Evolutionary conservation across 2,888 invertebrate species (phyloP).

Genomic region (Chorisops tibialis): DNA sequence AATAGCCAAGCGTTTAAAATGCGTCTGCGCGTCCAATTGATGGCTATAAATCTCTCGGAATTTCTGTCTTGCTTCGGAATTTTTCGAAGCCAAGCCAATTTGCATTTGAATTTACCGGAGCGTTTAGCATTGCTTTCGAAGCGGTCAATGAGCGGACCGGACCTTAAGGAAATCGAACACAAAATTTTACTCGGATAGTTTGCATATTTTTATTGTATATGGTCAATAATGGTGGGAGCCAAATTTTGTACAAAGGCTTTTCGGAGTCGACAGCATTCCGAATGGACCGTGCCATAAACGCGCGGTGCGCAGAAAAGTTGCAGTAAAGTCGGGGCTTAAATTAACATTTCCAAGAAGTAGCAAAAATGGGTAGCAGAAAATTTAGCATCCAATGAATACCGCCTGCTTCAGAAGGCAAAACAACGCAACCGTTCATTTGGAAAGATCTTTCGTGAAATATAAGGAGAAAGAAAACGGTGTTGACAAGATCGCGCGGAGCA

Average conservation of each 20-base stretch:
- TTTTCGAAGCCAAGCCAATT: conserved; percentile 15
- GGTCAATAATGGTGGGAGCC: too few species aligned
- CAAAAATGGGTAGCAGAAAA: conserved; percentile 35
- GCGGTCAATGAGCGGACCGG: conserved; percentile 17
- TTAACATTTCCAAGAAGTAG: conserved; percentile 36
- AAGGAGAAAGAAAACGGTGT: conserved; percentile 7
- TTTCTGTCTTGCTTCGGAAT: conserved; percentile 18
- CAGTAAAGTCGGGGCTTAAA: conserved; percentile 16
- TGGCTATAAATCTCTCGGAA: conserved; percentile 20
- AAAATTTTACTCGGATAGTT: too few species aligned
- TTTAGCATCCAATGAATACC: conserved; percentile 26
- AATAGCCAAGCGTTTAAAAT: conserved; percentile 15
- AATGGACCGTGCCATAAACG: too few species aligned
- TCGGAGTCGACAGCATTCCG: too few species aligned
- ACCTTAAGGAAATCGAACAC: conserved; percentile 23
- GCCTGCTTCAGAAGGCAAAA: conserved; percentile 3
- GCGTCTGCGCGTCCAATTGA: conserved; percentile 20
- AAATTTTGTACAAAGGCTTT: too few species aligned
- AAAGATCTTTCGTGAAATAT: background rate
- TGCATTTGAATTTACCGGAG: conserved; percentile 19
- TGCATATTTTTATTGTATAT: too few species aligned
- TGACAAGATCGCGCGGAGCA: conserved; percentile 3
- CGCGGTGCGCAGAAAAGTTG: background rate
- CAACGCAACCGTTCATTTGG: background rate
- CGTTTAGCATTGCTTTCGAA: conserved; percentile 3